These are phyloP conservation scores for Podarcis muralis DNA, from an alignment of 2,113 vertebrate genomes.

Conservation along the genomic window DNA sequence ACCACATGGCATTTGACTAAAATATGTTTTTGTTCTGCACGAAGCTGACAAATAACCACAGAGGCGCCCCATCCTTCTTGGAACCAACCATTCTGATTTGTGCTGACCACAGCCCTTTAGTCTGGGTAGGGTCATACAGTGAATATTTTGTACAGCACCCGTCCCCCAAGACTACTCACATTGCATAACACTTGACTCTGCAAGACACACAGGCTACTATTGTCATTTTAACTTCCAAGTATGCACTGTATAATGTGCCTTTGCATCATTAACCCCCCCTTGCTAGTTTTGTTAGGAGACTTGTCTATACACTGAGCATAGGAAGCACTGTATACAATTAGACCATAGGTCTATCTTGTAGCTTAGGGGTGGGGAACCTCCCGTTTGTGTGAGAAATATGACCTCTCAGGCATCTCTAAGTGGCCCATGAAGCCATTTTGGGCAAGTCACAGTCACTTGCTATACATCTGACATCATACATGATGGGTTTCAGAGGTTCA, in stretches of 20 bases:
- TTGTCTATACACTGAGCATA: not conserved
- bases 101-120: not conserved
- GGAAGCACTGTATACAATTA: not conserved
- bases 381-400: too few species aligned
- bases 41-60: constrained; percentile 60
- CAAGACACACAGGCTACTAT: not conserved
- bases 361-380: too few species aligned
- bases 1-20: constrained; percentile 57
- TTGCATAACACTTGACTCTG: not conserved
- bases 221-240: not conserved
- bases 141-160: not conserved
- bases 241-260: not conserved
- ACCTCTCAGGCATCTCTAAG: too few species aligned
- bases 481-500: too few species aligned
- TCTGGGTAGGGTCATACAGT: not conserved
- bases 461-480: too few species aligned
- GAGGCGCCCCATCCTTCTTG: constrained; percentile 22
- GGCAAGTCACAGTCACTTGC: too few species aligned
- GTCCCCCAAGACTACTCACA: too few species aligned
- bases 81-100: not conserved
- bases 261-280: not conserved
- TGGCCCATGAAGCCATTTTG: too few species aligned
- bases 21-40: constrained; percentile 61
- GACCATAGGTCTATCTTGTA: not conserved
- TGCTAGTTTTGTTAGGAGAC: not conserved